A percentile compares a stretch with the other conserved stretches of the same genome.
Evolutionary conservation across 2,113 vertebrate species (phyloP).

Genomic region (Halcyon malimbica): DNA sequence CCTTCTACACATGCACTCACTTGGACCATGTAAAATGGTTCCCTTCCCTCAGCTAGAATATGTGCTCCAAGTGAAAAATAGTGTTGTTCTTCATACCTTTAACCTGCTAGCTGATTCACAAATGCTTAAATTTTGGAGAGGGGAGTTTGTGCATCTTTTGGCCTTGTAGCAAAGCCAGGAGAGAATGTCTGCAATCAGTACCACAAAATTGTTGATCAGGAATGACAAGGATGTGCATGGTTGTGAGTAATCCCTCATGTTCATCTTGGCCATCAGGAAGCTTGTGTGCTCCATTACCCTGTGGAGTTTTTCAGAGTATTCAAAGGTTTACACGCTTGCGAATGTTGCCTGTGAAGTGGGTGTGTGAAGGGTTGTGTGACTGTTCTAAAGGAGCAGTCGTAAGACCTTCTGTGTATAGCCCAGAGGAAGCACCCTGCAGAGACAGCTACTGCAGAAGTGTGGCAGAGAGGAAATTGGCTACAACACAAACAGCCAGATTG

Average conservation of each 20-base stretch:
- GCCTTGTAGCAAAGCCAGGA: neutral
- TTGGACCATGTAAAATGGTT: neutral
- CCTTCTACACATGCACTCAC: neutral
- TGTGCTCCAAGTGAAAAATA: neutral
- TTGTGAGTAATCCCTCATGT: neutral
- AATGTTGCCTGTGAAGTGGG: neutral
- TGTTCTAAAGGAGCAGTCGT: neutral
- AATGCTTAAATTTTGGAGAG: neutral
- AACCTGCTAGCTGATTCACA: neutral
- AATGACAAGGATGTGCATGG: neutral
- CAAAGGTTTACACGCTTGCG: neutral
- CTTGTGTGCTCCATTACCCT: neutral
- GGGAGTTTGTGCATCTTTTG: neutral
- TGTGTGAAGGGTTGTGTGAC: neutral
- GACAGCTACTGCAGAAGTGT: neutral
- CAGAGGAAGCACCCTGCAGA: neutral
- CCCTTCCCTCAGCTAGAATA: neutral
- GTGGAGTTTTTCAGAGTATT: neutral
- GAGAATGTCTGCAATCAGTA: neutral
- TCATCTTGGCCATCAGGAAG: neutral
- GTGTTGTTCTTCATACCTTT: neutral
- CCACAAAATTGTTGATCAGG: neutral
- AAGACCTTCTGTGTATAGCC: neutral
- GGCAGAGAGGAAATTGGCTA: neutral
- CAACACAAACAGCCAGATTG: neutral